Evolutionary conservation across 1,140 invertebrate species (phyloP).

Genomic region (Lordiphosa stackelbergi): DNA sequence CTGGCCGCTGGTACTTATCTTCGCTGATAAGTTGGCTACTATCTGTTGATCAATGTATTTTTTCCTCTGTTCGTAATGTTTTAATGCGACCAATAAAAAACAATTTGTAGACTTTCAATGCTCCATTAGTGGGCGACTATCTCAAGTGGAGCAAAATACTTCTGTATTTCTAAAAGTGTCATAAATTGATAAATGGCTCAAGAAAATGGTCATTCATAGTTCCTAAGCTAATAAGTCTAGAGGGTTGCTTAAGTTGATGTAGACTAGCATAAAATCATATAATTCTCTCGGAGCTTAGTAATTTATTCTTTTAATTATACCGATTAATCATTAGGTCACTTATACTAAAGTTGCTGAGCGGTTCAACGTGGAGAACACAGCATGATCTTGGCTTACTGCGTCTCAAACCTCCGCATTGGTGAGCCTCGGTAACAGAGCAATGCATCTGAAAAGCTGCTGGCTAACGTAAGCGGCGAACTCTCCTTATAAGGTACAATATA

Average conservation of each 20-base stretch:
- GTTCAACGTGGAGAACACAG: too few relatives aligned
- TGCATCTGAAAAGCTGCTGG: too few relatives aligned
- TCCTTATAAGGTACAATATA: too few relatives aligned
- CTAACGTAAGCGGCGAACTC: too few relatives aligned
- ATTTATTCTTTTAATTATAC: not conserved
- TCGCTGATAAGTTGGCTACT: constrained; percentile 23
- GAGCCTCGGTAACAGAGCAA: too few relatives aligned
- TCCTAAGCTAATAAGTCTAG: not conserved
- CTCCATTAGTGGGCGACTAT: constrained; percentile 28
- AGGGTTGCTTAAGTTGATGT: not conserved
- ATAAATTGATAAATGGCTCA: constrained; percentile 35
- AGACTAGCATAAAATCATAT: too few relatives aligned
- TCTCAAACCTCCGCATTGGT: too few relatives aligned
- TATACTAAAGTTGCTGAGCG: too few relatives aligned
- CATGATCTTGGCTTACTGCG: too few relatives aligned
- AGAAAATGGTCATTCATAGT: constrained; percentile 16
- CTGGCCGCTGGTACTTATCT: too few relatives aligned
- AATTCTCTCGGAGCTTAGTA: too few relatives aligned
- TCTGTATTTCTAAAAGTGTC: constrained; percentile 9
- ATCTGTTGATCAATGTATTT: not conserved
- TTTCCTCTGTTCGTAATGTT: constrained; percentile 1
- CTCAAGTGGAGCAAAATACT: constrained; percentile 27
- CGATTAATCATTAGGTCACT: too few relatives aligned
- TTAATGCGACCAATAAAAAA: constrained; percentile 33
- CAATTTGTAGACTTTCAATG: constrained; percentile 16